These are phyloP conservation scores for Pantala flavescens DNA, from an alignment of 1,140 invertebrate species.

Conservation along the genomic window DNA sequence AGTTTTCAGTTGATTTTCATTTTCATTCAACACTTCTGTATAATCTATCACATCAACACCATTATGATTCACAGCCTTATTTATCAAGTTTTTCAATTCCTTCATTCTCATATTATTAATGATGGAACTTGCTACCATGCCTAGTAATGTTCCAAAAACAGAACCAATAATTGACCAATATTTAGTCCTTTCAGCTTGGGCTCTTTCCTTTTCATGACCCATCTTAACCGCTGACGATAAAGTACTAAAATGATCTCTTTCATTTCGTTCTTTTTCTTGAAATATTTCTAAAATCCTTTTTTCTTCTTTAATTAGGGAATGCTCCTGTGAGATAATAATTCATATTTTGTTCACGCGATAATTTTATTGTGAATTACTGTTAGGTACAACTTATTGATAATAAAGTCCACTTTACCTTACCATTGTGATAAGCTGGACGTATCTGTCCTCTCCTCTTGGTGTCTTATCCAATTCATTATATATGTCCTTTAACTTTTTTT, in stretches of 20 bases:
- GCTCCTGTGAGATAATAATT: constrained; percentile 23
- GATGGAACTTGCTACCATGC: constrained; percentile 52
- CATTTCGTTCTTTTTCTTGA: constrained; percentile 38
- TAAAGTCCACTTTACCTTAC: constrained; percentile 28
- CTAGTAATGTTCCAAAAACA: constrained; percentile 53
- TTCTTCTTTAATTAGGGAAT: constrained; percentile 25
- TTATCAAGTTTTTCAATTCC: constrained; percentile 49
- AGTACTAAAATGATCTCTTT: constrained; percentile 52
- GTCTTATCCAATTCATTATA: constrained; percentile 56
- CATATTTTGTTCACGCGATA: constrained; percentile 23
- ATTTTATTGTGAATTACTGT: constrained; percentile 11
- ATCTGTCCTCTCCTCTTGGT: constrained; percentile 54
- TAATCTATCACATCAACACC: background rate
- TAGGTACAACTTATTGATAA: background rate
- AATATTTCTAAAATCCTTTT: constrained; percentile 19
- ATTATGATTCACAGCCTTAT: constrained; percentile 26
- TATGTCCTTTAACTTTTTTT: constrained; percentile 50
- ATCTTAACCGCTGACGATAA: constrained; percentile 56
- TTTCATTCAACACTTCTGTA: background rate
- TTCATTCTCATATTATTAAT: constrained; percentile 55
- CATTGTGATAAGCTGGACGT: constrained; percentile 44
- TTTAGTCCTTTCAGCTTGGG: constrained; percentile 62
- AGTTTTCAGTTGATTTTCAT: background rate
- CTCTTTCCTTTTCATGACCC: constrained; percentile 60
- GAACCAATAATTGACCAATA: constrained; percentile 68